Conservation (phyloP, 2,797 vertebrate genomes). For the Eulemur albifrons region DNA sequence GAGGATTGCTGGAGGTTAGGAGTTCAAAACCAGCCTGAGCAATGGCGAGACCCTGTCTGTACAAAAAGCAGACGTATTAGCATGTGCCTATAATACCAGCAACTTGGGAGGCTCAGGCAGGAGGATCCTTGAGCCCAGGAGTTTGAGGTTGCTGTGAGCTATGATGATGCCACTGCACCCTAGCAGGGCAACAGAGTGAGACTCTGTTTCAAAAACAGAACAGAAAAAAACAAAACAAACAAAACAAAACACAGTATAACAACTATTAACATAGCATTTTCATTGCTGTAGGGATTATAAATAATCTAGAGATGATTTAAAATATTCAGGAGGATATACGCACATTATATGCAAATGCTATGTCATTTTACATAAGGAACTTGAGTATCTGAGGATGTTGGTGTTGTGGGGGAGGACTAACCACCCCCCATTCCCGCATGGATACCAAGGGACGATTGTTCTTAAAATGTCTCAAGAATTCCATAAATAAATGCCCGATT, state of each 20-base stretch:
- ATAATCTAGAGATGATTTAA: neutral
- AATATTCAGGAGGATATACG: neutral
- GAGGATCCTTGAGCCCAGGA: neutral
- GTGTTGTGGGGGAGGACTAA: neutral
- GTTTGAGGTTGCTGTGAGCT: neutral
- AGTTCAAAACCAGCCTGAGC: neutral
- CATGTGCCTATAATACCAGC: neutral
- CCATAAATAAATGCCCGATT: neutral
- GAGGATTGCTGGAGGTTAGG: neutral
- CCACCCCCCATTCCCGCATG: fast-evolving
- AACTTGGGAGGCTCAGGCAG: neutral
- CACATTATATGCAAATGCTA: neutral
- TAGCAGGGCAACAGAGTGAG: neutral
- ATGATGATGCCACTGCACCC: neutral
- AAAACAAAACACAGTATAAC: neutral
- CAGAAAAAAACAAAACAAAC: neutral
- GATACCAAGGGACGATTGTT: neutral
- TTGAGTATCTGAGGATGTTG: neutral
- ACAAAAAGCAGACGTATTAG: neutral
- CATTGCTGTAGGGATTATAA: neutral
- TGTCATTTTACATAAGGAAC: neutral
- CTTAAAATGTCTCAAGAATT: neutral
- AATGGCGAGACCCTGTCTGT: neutral
- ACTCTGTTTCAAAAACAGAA: neutral
- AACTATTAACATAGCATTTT: neutral